phyloP scores from a whole-genome alignment of 92 coral and sea anemone species.

The Porites divaricata region DNA sequence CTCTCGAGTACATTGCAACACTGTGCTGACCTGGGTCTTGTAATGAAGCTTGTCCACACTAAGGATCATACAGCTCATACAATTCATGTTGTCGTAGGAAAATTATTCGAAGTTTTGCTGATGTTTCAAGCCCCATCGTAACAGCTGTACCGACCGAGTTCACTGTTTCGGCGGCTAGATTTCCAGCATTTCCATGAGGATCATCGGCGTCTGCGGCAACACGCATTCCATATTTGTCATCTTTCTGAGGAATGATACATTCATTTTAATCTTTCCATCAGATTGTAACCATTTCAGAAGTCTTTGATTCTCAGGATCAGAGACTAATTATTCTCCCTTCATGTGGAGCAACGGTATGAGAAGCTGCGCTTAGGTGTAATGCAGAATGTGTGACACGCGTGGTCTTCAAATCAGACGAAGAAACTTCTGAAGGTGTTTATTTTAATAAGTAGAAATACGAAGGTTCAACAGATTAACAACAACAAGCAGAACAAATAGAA shows the following conservation, averaged over 20 bases:
- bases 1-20: slow-evolving; percentile 32
- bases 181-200: slow-evolving; percentile 51
- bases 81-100: slow-evolving; percentile 26
- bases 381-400: no score
- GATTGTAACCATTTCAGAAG: no score
- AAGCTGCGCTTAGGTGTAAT: no score
- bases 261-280: not conserved
- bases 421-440: no score
- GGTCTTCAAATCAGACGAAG: no score
- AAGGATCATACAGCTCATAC: slow-evolving; percentile 61
- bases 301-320: no score
- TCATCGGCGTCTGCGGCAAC: slow-evolving; percentile 18
- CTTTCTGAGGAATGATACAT: not conserved
- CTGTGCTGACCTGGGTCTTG: slow-evolving; percentile 34
- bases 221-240: not conserved
- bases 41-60: slow-evolving; percentile 54
- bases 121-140: slow-evolving; percentile 41
- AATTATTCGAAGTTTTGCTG: slow-evolving; percentile 11
- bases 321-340: no score
- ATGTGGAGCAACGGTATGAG: no score
- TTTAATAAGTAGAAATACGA: no score
- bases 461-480: no score
- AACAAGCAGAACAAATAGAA: no score
- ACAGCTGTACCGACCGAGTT: slow-evolving; percentile 48
- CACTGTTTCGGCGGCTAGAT: slow-evolving; percentile 47